Evolutionary conservation across 2,797 vertebrate genomes (phyloP).

Genomic region (Manis crassicaudata): DNA sequence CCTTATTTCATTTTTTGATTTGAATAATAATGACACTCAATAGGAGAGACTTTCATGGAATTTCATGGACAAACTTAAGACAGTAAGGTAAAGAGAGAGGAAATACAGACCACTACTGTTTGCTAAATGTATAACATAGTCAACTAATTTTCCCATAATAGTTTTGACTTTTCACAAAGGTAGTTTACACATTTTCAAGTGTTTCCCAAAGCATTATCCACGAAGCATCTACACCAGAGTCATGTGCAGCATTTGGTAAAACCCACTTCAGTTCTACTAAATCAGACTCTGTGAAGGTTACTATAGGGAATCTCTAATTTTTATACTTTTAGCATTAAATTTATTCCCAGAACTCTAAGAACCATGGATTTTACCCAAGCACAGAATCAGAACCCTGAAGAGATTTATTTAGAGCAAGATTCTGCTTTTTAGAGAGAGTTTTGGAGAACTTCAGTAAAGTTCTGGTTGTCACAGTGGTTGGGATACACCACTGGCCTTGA

Average conservation of each 20-base stretch:
- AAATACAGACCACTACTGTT: not conserved
- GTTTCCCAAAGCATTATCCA: not conserved
- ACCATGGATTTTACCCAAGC: not conserved
- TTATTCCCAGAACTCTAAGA: not conserved
- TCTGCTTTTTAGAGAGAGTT: not conserved
- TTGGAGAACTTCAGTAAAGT: not conserved
- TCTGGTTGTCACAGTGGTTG: not conserved
- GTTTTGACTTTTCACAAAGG: not conserved
- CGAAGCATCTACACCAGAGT: not conserved
- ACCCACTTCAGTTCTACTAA: not conserved
- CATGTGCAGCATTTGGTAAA: not conserved
- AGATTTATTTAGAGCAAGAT: not conserved
- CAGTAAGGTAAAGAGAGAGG: not conserved
- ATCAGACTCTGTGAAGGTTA: not conserved
- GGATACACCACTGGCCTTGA: not conserved
- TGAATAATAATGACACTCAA: not conserved
- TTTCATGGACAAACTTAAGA: not conserved
- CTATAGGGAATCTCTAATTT: not conserved
- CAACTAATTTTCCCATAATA: not conserved
- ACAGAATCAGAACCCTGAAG: not conserved
- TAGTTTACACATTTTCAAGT: not conserved
- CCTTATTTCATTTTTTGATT: not conserved
- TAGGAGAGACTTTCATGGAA: not conserved
- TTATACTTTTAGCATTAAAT: not conserved
- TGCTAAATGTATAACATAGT: not conserved